Conservation (phyloP, 1,140 invertebrate genomes). For the Harlomillsia oculata region DNA sequence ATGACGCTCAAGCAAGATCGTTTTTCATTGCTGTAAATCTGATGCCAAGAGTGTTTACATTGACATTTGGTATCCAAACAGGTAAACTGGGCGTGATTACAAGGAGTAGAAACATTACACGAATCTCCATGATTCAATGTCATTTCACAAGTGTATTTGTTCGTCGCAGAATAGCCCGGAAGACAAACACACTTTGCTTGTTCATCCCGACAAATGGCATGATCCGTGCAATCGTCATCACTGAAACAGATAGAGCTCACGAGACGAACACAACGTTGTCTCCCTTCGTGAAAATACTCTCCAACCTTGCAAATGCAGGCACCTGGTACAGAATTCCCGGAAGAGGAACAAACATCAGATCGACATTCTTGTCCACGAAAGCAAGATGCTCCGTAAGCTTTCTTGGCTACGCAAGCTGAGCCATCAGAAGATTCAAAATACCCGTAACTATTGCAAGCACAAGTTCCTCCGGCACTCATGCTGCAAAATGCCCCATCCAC, state of each 20-base stretch:
- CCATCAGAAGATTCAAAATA: constrained; percentile 21
- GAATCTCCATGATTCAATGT: constrained; percentile 7
- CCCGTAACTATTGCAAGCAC: constrained; percentile 16
- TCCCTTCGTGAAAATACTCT: constrained; percentile 16
- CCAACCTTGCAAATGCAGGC: constrained; percentile 17
- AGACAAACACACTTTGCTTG: constrained; percentile 11
- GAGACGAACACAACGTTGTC: constrained; percentile 10
- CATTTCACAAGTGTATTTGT: constrained; percentile 14
- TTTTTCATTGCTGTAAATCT: not conserved
- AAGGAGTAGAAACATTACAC: constrained; percentile 4
- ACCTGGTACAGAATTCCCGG: not conserved
- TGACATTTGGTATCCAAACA: constrained; percentile 15
- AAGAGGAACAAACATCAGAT: constrained; percentile 13
- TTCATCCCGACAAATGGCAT: constrained; percentile 12
- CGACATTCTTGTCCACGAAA: constrained; percentile 6
- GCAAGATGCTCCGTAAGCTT: constrained; percentile 13
- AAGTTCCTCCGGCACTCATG: constrained; percentile 19
- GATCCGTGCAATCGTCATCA: constrained; percentile 15
- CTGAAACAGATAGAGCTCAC: constrained; percentile 10
- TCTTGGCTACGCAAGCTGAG: constrained; percentile 5
- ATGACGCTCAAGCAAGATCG: not conserved
- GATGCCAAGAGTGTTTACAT: constrained; percentile 13
- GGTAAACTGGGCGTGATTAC: constrained; percentile 12
- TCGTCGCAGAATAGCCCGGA: constrained; percentile 9
- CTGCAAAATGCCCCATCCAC: constrained; percentile 18